A percentile compares a stretch with the other conserved stretches of the same genome.
These are phyloP conservation scores for Nyctibius bracteatus DNA, from an alignment of 2,113 vertebrate species.

Conservation along the genomic window DNA sequence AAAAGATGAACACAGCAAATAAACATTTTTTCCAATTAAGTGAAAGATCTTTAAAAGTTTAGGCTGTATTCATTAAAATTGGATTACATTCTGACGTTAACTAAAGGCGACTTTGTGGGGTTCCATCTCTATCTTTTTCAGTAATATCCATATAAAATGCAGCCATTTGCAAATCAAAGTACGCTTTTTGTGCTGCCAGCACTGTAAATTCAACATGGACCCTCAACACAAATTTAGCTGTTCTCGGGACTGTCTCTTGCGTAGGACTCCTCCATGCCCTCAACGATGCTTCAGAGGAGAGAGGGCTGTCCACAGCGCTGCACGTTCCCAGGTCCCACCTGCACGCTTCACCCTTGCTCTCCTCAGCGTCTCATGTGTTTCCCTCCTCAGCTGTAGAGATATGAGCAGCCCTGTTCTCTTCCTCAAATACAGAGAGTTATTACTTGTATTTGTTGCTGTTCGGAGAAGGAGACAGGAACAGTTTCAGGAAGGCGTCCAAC, in stretches of 20 bases:
- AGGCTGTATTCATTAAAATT: constrained; percentile 23
- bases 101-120: constrained; percentile 4
- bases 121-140: background rate
- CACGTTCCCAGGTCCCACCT: background rate
- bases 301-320: background rate
- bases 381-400: background rate
- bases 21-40: constrained; percentile 51
- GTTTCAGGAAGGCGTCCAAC: background rate
- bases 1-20: constrained; percentile 14
- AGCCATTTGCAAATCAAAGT: constrained; percentile 46
- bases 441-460: background rate
- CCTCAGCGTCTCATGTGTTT: fast-evolving
- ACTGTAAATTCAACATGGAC: background rate
- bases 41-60: constrained; percentile 30
- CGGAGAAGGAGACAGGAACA: background rate
- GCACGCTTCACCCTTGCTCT: background rate
- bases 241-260: background rate
- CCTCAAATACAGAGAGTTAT: background rate
- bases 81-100: background rate
- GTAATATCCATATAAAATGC: constrained; percentile 28
- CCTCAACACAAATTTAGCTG: background rate
- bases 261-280: background rate
- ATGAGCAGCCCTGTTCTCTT: fast-evolving
- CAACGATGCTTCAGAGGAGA: background rate
- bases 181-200: background rate